Percentiles rank a stretch among this genome's conserved stretches.
phyloP scores from a whole-genome alignment of 2,888 invertebrate genomes.

The Mesorhabditis sp. region DNA sequence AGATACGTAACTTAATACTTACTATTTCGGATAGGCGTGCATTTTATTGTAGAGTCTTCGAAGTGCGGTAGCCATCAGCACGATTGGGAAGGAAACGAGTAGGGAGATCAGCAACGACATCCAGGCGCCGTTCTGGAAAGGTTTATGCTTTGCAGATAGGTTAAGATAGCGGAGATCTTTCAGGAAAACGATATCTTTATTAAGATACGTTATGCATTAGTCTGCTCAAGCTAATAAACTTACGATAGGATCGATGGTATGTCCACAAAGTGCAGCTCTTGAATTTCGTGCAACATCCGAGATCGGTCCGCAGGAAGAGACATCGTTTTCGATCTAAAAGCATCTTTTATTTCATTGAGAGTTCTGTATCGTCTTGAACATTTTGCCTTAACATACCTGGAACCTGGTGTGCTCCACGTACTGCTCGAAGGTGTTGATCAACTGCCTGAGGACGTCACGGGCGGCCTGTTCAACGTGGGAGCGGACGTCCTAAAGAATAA shows the following conservation, averaged over 20 bases:
- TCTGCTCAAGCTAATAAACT: conserved; percentile 9
- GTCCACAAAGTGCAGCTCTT: conserved; percentile 44
- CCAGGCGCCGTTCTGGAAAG: conserved; percentile 61
- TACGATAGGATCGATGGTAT: conserved; percentile 50
- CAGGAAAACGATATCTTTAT: too few relatives aligned
- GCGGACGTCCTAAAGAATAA: conserved; percentile 27
- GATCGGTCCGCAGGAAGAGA: conserved; percentile 51
- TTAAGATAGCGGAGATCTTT: not conserved
- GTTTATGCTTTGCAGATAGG: too few relatives aligned
- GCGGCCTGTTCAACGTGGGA: conserved; percentile 37
- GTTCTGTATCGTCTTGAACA: not conserved
- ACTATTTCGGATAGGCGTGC: conserved; percentile 56
- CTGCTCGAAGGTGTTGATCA: conserved; percentile 29
- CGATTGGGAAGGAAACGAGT: conserved; percentile 59
- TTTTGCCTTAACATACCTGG: conserved; percentile 18
- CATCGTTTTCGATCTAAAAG: conserved; percentile 39
- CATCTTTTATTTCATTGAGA: not conserved
- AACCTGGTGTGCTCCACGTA: conserved; percentile 35
- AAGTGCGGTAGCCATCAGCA: conserved; percentile 60
- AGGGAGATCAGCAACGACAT: conserved; percentile 61
- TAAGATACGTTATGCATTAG: too few relatives aligned
- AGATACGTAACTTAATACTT: conserved; percentile 17
- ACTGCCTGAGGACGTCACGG: conserved; percentile 33
- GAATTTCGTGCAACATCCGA: conserved; percentile 35
- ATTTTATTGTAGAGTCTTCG: conserved; percentile 60